These are phyloP conservation scores for Lagria hirta DNA, from an alignment of 2,888 invertebrate genomes.

Conservation along the genomic window DNA sequence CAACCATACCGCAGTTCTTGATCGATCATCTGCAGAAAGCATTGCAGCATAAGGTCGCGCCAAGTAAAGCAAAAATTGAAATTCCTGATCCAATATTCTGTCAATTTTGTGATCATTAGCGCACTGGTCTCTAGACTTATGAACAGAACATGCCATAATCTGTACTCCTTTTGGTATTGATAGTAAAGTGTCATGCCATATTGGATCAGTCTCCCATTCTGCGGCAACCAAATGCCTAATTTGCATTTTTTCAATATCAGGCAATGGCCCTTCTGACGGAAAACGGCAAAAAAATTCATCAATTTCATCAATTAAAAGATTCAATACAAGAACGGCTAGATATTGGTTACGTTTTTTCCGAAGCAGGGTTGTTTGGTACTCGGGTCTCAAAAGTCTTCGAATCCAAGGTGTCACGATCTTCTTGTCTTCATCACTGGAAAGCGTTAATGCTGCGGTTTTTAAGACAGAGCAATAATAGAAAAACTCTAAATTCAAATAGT, in stretches of 20 bases:
- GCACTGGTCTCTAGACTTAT: conserved; percentile 41
- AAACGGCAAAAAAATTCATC: conserved; percentile 47
- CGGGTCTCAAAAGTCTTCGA: conserved; percentile 55
- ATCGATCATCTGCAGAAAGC: conserved; percentile 52
- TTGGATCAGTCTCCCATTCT: conserved; percentile 55
- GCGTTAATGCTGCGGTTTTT: conserved; percentile 50
- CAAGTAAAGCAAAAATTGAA: conserved; percentile 55
- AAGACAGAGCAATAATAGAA: conserved; percentile 56
- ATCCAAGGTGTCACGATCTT: conserved; percentile 53
- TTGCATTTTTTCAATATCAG: conserved; percentile 45
- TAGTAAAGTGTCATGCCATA: conserved; percentile 52
- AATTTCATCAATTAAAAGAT: conserved; percentile 53
- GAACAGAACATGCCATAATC: conserved; percentile 46
- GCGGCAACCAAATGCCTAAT: conserved; percentile 43
- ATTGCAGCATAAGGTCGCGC: conserved; percentile 55
- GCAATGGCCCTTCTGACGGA: conserved; percentile 51
- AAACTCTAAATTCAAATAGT: conserved; percentile 56
- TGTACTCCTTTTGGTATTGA: conserved; percentile 51
- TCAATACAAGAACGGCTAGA: conserved; percentile 51
- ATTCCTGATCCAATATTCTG: conserved; percentile 52
- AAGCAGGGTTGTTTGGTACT: conserved; percentile 54
- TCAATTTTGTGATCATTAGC: conserved; percentile 41
- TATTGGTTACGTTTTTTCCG: conserved; percentile 56
- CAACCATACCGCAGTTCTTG: conserved; percentile 56
- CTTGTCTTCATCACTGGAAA: conserved; percentile 49